Base-by-base conservation (phyloP, 2,797 vertebrate genomes). In the Leptodactylus fallax region DNA sequence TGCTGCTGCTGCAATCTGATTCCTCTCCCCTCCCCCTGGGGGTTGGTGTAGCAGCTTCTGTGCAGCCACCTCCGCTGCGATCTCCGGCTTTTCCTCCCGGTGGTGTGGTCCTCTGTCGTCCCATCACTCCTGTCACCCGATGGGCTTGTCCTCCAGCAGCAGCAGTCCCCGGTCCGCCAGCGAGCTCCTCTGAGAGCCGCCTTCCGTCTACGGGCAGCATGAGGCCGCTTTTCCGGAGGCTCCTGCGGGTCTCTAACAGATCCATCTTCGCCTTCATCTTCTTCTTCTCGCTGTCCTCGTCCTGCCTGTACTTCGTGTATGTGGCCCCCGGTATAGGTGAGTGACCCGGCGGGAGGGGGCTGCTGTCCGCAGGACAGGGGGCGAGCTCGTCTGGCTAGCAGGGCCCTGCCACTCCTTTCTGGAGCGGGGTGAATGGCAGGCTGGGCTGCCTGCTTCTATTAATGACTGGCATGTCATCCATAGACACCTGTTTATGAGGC, bases 231-330 rank as follows among this genome's bases (percentile, higher is more conserved):
- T 93, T 96, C 91, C 95, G 95, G 94, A 95, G 95, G 94, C 94
- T 96, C 93, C 94, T 97, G 94, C 96, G 98, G 93, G 92, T 98
- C 90, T 98, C 97, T 91, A 98, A 97, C 94, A 97, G 97, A 92
- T 98, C 97, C 72, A 97, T 98, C 83, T 92, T 98, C 92, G 97
- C 96, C 95, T 98, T 97, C 94, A 95, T 98, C 90, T 97, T 98
- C 94, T 96, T 98, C 93, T 98, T 98, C 93, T 98, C 97, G 92
- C 96, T 99, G 91, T 98, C 97, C 61, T 97, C 97, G 53, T 98
- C 97, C 47, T 97, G 98, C 91, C 96, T 99, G 79, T 99, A 99
- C 93, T 98, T 98, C 96, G 96, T 98, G 81, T 99, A 98, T 89
- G 97, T 96, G 94, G 97, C 98, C 81, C 98, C 98, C 0, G 98